phyloP scores from a whole-genome alignment of 2,113 vertebrate genomes.

The Ceyx margarethae region DNA sequence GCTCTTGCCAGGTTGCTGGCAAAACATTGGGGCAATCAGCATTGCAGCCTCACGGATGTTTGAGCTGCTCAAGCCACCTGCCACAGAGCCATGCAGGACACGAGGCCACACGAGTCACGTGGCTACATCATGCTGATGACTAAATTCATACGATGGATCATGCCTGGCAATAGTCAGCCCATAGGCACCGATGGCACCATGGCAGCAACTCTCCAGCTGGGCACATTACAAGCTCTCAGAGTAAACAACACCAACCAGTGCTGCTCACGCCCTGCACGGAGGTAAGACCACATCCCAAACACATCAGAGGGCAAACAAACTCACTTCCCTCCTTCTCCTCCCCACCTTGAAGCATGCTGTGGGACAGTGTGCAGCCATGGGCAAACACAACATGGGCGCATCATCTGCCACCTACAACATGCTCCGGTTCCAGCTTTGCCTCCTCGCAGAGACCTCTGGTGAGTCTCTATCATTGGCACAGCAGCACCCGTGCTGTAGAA shows the following conservation, averaged over 20 bases:
- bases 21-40: neutral
- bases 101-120: accelerated
- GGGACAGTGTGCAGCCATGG: neutral
- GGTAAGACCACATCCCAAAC: neutral
- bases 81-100: neutral
- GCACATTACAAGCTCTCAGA: neutral
- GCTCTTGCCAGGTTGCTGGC: neutral
- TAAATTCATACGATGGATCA: neutral
- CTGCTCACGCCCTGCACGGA: neutral
- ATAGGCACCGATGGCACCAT: neutral
- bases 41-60: neutral
- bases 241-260: accelerated
- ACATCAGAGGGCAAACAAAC: neutral
- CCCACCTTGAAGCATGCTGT: neutral
- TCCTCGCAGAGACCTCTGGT: neutral
- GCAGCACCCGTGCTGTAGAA: accelerated
- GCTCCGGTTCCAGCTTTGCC: neutral
- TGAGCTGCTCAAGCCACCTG: neutral
- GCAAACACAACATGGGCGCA: neutral
- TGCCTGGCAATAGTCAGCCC: neutral
- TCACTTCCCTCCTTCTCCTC: neutral
- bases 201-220: neutral
- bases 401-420: neutral
- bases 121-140: neutral
- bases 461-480: neutral